A percentile compares a stretch with the other conserved stretches of the same genome.
Evolutionary conservation across 1,140 invertebrate genomes (phyloP).

Genomic region (Drosophila lini): DNA sequence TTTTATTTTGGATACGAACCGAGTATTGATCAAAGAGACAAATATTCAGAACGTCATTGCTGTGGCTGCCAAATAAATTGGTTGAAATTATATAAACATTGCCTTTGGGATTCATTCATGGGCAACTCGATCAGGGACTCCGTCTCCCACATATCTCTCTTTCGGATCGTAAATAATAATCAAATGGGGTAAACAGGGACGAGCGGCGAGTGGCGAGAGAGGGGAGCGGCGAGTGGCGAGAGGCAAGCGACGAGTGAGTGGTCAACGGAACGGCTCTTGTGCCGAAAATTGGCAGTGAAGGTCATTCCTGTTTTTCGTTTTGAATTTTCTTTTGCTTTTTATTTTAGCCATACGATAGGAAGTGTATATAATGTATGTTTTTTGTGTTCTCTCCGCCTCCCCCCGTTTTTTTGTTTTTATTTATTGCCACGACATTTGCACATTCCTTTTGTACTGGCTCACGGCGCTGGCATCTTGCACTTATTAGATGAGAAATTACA

Average conservation of each 20-base stretch:
- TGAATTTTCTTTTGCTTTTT: constrained; percentile 14
- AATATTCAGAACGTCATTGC: constrained; percentile 63
- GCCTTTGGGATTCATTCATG: constrained; percentile 31
- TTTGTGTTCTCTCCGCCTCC: constrained; percentile 8
- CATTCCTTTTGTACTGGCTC: constrained; percentile 61
- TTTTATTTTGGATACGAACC: constrained; percentile 49
- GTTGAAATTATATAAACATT: constrained; percentile 37
- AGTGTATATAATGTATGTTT: constrained; percentile 7
- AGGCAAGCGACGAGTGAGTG: constrained; percentile 5
- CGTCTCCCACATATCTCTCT: constrained; percentile 8
- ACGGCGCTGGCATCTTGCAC: constrained; percentile 50
- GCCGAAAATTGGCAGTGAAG: constrained; percentile 60
- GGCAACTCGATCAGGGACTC: constrained; percentile 39
- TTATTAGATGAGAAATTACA: constrained; percentile 70
- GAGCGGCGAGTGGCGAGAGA: not conserved
- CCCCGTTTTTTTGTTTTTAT: constrained; percentile 47
- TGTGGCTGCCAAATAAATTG: constrained; percentile 36
- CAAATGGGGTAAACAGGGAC: constrained; percentile 19
- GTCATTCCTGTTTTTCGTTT: constrained; percentile 53
- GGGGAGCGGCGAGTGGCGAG: not conserved
- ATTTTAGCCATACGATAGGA: constrained; percentile 25
- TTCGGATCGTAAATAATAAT: constrained; percentile 35
- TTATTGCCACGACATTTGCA: constrained; percentile 77
- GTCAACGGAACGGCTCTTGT: constrained; percentile 24
- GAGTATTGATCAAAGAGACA: constrained; percentile 66